phyloP scores from a whole-genome alignment of 2,113 vertebrate genomes.

The Lethenteron camtschaticum region DNA sequence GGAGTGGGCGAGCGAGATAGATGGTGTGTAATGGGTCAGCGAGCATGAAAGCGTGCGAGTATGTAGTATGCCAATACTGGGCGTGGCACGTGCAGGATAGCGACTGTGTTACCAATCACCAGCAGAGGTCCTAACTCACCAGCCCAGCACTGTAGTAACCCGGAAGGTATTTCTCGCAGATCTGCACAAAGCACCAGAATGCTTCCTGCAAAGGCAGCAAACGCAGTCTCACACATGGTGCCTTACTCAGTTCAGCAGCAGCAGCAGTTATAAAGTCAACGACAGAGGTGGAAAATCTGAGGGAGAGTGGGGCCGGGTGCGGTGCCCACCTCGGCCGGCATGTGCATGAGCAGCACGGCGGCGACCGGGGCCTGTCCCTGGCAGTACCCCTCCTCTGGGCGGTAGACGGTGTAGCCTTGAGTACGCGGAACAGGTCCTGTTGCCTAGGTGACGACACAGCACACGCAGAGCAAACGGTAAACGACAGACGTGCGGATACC shows the following conservation, averaged over 20 bases:
- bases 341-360: slow-evolving; percentile 67
- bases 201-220: slow-evolving; percentile 43
- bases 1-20: too few relatives aligned
- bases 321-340: slow-evolving; percentile 46
- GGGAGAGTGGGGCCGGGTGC: too few relatives aligned
- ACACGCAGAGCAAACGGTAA: background rate
- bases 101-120: too few relatives aligned
- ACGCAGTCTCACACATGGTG: background rate
- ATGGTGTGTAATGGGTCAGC: too few relatives aligned
- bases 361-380: slow-evolving; percentile 71
- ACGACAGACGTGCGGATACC: background rate
- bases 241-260: background rate
- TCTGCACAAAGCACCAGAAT: slow-evolving; percentile 79
- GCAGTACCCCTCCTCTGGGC: slow-evolving; percentile 63
- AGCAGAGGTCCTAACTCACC: slow-evolving; percentile 26
- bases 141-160: slow-evolving; percentile 73
- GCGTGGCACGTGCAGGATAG: too few relatives aligned
- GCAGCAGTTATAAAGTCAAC: too few relatives aligned
- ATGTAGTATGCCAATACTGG: too few relatives aligned
- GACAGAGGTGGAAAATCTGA: too few relatives aligned
- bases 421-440: slow-evolving; percentile 56
- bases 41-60: too few relatives aligned
- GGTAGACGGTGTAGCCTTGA: slow-evolving; percentile 70
- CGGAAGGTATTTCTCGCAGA: slow-evolving; percentile 64
- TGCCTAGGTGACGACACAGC: slow-evolving; percentile 25